Evolutionary conservation across 1,140 invertebrate genomes (phyloP), one percentile per base, ranked within the genome.

Genomic region (Neodiprion fabricii): DNA sequence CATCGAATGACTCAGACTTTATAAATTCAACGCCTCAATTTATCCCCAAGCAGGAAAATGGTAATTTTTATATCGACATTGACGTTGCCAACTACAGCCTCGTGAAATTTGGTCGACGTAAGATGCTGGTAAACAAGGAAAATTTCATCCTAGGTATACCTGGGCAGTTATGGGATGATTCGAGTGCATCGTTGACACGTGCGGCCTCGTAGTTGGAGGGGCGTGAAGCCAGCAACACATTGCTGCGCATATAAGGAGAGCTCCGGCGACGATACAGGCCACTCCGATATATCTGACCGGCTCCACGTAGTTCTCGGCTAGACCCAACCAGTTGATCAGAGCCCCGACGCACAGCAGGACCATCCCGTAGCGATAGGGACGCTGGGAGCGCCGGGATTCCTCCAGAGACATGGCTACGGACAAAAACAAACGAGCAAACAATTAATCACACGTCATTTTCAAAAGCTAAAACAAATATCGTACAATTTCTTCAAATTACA

Each of bases 191-290:
- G 80, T 77, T n/a, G 86, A 84, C 12, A 81, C 76, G 50, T 76
- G 83, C 23, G 86, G 77, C 72, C 86, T 84, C 53, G 84, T 84
- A 61, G 84, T 84, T 66, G 91, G 90, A 14, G 92, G 92, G 73
- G 91, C 89, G 81, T 92, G 91, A 77, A 94, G 88, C 94, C 94
- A 95, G 81, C 93, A 93, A 81, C 93, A 94, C 91, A 95, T 94
- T 28, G 93, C 93, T 67, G 92, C 90, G 82, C 92, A 93, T 77
- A 95, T 93, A 77, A 94, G 91, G 72, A 94, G 88, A 1, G 93
- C 92, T 40, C 93, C 93, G 21, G 92, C 92, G 3, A 94, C 91
- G 49, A 95, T 93, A 84, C 93, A 93, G 14, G 92, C 92, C 28
- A 94, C 93, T 72, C 94, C 93, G 68, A 94, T 90, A 84, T 94